Evolutionary conservation across 37 sponge, comb jelly and placozoan genomes (phyloP).

Genomic region (Oscarella lobularis): DNA sequence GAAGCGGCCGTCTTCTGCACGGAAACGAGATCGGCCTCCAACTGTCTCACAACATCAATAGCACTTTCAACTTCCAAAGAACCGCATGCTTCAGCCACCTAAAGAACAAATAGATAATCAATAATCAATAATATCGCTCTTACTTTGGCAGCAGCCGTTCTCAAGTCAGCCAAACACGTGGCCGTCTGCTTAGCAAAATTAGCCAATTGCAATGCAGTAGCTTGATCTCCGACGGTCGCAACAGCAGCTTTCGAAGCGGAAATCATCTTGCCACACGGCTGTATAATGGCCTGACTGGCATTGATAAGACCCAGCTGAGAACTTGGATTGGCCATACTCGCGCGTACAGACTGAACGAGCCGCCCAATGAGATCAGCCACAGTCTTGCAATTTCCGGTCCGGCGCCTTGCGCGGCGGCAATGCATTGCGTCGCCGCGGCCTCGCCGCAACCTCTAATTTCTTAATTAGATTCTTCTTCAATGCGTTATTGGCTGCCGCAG

Average conservation of each 20-base stretch:
- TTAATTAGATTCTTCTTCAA: too few species aligned
- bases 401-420: too few species aligned
- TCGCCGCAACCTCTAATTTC: too few species aligned
- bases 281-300: conserved; percentile 69
- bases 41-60: conserved; percentile 18
- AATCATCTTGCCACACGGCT: conserved; percentile 33
- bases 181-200: conserved; percentile 95
- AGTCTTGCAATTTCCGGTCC: conserved; percentile 78
- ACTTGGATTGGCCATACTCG: conserved; percentile 51
- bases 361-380: conserved; percentile 75
- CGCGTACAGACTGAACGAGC: conserved; percentile 63
- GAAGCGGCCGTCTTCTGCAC: conserved; percentile 30
- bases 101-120: not conserved
- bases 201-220: conserved; percentile 89
- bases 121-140: not conserved
- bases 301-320: conserved; percentile 86
- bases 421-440: too few species aligned
- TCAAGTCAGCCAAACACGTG: conserved; percentile 70
- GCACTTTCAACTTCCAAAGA: conserved; percentile 86
- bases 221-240: conserved; percentile 86
- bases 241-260: conserved; percentile 93
- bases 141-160: conserved; percentile 70
- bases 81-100: conserved; percentile 87
- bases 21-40: conserved; percentile 17
- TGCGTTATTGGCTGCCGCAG: too few species aligned